Evolutionary conservation across 2,797 vertebrate genomes (phyloP).

Genomic region (Allochrocebus solatus): DNA sequence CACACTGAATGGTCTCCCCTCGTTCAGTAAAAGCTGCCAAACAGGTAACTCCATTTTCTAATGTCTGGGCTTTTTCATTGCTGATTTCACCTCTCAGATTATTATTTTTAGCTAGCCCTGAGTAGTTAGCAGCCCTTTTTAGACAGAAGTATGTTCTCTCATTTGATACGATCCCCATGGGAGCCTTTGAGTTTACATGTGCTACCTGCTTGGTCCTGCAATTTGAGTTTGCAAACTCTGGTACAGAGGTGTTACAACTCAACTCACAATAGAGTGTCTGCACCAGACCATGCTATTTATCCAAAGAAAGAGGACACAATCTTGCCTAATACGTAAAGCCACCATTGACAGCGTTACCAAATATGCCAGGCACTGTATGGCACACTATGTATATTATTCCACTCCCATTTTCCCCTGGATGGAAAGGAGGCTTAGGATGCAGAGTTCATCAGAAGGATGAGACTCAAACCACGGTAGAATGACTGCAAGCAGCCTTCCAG

Average conservation of each 20-base stretch:
- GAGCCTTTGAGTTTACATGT: background rate
- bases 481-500: background rate
- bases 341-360: rapidly evolving
- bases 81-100: background rate
- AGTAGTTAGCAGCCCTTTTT: background rate
- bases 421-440: background rate
- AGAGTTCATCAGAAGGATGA: background rate
- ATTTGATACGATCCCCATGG: background rate
- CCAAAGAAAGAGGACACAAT: background rate
- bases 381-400: background rate
- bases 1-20: background rate
- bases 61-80: background rate
- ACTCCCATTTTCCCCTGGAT: background rate
- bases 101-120: background rate
- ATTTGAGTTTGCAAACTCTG: background rate
- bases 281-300: background rate
- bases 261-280: background rate
- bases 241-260: background rate
- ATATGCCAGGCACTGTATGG: background rate
- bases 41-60: background rate
- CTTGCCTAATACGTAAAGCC: background rate
- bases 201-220: background rate
- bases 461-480: background rate
- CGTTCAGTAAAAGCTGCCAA: background rate
- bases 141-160: background rate